Percentiles rank a stretch among this genome's conserved stretches.
Conservation (phyloP, 2,113 vertebrate species). For the Paralichthys olivaceus region DNA sequence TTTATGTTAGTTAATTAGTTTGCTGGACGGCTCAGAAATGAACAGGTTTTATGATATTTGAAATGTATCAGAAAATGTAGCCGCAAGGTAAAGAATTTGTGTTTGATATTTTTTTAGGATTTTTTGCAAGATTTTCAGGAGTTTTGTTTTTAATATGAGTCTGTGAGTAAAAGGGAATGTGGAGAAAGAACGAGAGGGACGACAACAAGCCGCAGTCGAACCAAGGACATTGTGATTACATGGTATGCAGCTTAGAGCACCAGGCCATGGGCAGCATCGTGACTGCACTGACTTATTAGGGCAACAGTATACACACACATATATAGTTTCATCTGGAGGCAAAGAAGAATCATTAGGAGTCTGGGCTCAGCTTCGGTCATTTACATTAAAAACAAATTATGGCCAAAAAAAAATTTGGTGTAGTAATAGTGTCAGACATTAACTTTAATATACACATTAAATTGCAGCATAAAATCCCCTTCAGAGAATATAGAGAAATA, state of each 20-base stretch:
- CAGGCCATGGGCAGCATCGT: not conserved
- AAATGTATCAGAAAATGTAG: too few species aligned
- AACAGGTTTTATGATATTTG: not conserved
- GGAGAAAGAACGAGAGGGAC: not conserved
- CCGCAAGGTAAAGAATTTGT: not conserved
- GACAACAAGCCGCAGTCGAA: not conserved
- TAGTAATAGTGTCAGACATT: not conserved
- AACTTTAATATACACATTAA: too few species aligned
- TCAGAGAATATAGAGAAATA: too few species aligned
- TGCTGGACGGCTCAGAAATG: not conserved
- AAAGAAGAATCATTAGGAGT: not conserved
- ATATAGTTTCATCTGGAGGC: not conserved
- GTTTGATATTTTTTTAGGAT: not conserved
- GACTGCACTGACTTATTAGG: not conserved
- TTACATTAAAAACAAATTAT: not conserved
- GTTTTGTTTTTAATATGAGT: not conserved
- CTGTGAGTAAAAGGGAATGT: not conserved
- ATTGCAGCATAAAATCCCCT: too few species aligned
- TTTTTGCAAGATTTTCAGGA: not conserved
- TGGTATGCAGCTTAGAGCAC: not conserved
- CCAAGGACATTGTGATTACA: constrained; percentile 19
- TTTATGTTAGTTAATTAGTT: not conserved
- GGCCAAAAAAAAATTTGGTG: not conserved
- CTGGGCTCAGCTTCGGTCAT: not conserved
- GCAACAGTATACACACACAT: not conserved